phyloP scores from a whole-genome alignment of 2,888 invertebrate genomes.

The Sinhomidia bicolor region DNA sequence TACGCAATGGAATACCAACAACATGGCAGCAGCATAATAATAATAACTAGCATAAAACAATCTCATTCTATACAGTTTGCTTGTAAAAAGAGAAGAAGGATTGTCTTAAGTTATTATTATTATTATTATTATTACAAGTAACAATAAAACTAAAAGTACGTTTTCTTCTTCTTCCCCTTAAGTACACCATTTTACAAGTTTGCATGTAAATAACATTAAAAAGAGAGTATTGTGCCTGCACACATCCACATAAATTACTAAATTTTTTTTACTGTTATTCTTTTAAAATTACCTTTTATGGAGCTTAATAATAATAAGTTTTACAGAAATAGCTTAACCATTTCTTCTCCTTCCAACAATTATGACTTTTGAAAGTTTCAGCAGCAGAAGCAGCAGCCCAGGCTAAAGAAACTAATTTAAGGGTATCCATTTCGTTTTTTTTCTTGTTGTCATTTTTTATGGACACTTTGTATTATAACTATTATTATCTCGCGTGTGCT shows the following conservation, averaged over 20 bases:
- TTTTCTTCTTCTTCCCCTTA: too few relatives aligned
- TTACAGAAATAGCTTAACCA: too few relatives aligned
- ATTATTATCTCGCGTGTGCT: constrained; percentile 29
- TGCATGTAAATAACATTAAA: constrained; percentile 22
- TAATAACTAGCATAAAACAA: too few relatives aligned
- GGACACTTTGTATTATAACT: too few relatives aligned
- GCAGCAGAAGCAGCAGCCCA: neutral
- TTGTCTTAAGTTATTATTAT: neutral
- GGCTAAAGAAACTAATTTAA: neutral
- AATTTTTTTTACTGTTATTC: neutral
- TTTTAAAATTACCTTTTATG: constrained; percentile 23
- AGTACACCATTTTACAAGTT: neutral
- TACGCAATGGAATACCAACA: too few relatives aligned
- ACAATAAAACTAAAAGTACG: constrained; percentile 8
- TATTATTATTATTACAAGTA: constrained; percentile 3
- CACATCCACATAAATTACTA: neutral
- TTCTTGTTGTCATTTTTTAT: neutral
- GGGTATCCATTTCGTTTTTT: neutral
- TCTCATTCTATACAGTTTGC: neutral
- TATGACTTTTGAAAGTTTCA: neutral
- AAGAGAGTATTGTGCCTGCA: neutral
- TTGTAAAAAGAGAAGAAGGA: neutral
- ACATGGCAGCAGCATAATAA: too few relatives aligned
- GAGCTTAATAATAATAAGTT: neutral
- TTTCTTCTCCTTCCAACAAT: too few relatives aligned